A percentile compares a stretch with the other conserved stretches of the same genome.
These are phyloP conservation scores for Drosophila heteroneura DNA, from an alignment of 2,888 invertebrate genomes.

Conservation along the genomic window DNA sequence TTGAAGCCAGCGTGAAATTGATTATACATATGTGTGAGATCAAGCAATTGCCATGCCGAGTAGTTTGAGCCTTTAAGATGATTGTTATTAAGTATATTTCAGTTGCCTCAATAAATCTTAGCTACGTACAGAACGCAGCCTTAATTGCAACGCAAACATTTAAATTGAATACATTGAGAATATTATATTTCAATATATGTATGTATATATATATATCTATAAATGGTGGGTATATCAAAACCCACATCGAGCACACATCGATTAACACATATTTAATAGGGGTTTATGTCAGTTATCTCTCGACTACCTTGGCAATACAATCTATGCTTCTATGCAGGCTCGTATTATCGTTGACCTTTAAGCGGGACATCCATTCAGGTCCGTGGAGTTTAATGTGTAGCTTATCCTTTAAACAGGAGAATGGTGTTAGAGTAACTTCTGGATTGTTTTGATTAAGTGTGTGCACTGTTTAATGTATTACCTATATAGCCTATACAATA, in stretches of 20 bases:
- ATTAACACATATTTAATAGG: slow-evolving; percentile 31
- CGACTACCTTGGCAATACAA: slow-evolving; percentile 87
- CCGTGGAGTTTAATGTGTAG: slow-evolving; percentile 85
- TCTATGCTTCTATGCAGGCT: slow-evolving; percentile 92
- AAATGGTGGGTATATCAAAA: slow-evolving; percentile 12
- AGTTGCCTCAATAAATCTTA: slow-evolving; percentile 15
- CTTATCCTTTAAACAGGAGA: slow-evolving; percentile 78
- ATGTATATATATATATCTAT: neutral
- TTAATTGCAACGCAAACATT: slow-evolving; percentile 23
- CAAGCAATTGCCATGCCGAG: slow-evolving; percentile 36
- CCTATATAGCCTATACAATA: neutral
- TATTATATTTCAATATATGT: neutral
- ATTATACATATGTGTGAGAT: slow-evolving; percentile 7
- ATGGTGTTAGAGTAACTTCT: slow-evolving; percentile 24
- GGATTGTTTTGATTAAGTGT: slow-evolving; percentile 9
- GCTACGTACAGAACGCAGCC: slow-evolving; percentile 1
- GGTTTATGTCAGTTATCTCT: slow-evolving; percentile 19
- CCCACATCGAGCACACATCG: slow-evolving; percentile 44
- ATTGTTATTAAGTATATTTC: slow-evolving; percentile 3
- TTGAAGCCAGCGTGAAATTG: slow-evolving; percentile 38
- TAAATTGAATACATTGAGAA: slow-evolving; percentile 11
- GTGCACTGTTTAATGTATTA: neutral
- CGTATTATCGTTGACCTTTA: slow-evolving; percentile 87
- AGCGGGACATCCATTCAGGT: slow-evolving; percentile 89
- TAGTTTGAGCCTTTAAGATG: slow-evolving; percentile 5